Percentiles rank a stretch among this genome's conserved stretches.
Evolutionary conservation across 2,888 invertebrate species (phyloP).

Genomic region (Orthosia gracilis): DNA sequence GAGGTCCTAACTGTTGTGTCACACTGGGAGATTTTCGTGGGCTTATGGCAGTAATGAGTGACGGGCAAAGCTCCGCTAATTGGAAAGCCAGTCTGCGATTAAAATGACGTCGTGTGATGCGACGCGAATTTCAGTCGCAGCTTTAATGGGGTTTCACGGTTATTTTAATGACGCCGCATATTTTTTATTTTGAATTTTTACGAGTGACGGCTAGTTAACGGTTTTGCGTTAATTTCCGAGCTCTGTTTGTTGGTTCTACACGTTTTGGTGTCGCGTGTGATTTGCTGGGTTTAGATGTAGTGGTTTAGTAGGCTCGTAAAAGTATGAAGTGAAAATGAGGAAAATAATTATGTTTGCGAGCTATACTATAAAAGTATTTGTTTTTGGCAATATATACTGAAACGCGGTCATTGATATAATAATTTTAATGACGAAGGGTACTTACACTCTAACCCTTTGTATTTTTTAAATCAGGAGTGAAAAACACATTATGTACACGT

Average conservation of each 20-base stretch:
- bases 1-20: constrained; percentile 63
- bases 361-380: neutral
- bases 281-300: constrained; percentile 18
- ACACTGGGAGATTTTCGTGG: constrained; percentile 64
- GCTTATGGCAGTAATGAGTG: constrained; percentile 70
- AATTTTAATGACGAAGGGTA: neutral
- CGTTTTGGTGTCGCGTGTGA: constrained; percentile 31
- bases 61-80: constrained; percentile 66
- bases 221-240: constrained; percentile 37
- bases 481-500: neutral
- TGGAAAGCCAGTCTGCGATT: constrained; percentile 70
- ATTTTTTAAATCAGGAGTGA: neutral
- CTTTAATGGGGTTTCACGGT: constrained; percentile 58
- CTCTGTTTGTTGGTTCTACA: constrained; percentile 21
- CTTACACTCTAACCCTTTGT: too few relatives aligned
- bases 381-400: neutral
- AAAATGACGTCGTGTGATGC: constrained; percentile 68
- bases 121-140: constrained; percentile 60
- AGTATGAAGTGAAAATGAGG: neutral
- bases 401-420: neutral
- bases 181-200: constrained; percentile 54
- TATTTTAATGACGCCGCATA: constrained; percentile 65
- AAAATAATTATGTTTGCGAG: neutral
- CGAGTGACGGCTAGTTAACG: constrained; percentile 51
- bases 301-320: constrained; percentile 22